phyloP scores from a whole-genome alignment of 2,797 vertebrate species.

The Otolemur crassicaudatus region DNA sequence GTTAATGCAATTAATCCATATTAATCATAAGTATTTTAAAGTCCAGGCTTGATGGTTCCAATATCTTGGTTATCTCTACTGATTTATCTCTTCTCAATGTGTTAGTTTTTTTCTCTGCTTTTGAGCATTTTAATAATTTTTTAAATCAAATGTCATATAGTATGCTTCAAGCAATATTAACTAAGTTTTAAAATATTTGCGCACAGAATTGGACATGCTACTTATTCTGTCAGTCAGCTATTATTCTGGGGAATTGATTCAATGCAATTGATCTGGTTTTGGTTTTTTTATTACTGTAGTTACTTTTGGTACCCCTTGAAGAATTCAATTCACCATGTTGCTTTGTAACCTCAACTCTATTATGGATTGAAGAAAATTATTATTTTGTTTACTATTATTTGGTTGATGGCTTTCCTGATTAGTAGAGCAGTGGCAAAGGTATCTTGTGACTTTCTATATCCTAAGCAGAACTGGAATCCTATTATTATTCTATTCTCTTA shows the following conservation, averaged over 20 bases:
- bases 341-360: background rate
- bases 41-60: background rate
- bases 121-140: background rate
- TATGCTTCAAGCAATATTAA: background rate
- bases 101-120: background rate
- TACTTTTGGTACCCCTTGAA: background rate
- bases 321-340: background rate
- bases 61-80: background rate
- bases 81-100: background rate
- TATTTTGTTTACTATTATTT: background rate
- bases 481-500: background rate
- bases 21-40: constrained; percentile 9
- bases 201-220: background rate
- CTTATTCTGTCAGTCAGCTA: background rate
- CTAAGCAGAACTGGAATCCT: background rate
- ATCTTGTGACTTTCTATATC: background rate
- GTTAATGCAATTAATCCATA: constrained; percentile 20
- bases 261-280: background rate
- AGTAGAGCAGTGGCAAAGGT: background rate
- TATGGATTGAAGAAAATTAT: background rate
- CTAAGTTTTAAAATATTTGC: background rate
- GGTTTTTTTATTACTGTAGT: background rate
- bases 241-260: background rate
- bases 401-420: background rate
- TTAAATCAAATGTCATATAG: background rate